These are phyloP conservation scores for Phoxinus dragarum DNA, from an alignment of 2,797 vertebrate genomes.

Conservation along the genomic window DNA sequence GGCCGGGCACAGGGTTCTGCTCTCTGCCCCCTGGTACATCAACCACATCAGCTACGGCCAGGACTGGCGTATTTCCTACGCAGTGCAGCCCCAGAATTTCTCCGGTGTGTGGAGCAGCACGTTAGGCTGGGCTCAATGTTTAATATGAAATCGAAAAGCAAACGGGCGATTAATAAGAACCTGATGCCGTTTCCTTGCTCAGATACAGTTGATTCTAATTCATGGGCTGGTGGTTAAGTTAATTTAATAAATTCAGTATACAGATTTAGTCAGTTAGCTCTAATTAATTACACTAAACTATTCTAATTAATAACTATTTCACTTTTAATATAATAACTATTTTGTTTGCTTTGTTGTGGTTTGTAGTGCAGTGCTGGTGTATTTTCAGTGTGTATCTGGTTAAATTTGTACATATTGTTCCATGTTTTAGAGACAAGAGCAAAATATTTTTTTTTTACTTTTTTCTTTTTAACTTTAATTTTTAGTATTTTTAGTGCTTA, in stretches of 20 bases:
- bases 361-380: constrained; percentile 14
- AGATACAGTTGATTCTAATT: neutral
- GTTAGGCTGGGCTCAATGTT: neutral
- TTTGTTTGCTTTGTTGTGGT: neutral
- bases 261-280: neutral
- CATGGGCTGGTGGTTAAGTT: neutral
- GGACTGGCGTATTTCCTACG: constrained; percentile 82
- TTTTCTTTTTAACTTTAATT: neutral
- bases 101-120: constrained; percentile 70
- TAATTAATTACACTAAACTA: neutral
- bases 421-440: constrained; percentile 76
- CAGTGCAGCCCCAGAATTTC: constrained; percentile 81
- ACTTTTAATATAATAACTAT: neutral
- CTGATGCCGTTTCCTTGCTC: neutral
- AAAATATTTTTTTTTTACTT: constrained; percentile 78
- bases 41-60: constrained; percentile 84
- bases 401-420: constrained; percentile 16
- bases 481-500: neutral
- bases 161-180: neutral
- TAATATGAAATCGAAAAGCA: neutral
- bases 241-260: neutral
- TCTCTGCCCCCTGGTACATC: constrained; percentile 88
- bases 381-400: neutral
- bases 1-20: constrained; percentile 80
- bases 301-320: too few relatives aligned